phyloP scores from a whole-genome alignment of 2,113 vertebrate genomes.

The Redunca redunca region DNA sequence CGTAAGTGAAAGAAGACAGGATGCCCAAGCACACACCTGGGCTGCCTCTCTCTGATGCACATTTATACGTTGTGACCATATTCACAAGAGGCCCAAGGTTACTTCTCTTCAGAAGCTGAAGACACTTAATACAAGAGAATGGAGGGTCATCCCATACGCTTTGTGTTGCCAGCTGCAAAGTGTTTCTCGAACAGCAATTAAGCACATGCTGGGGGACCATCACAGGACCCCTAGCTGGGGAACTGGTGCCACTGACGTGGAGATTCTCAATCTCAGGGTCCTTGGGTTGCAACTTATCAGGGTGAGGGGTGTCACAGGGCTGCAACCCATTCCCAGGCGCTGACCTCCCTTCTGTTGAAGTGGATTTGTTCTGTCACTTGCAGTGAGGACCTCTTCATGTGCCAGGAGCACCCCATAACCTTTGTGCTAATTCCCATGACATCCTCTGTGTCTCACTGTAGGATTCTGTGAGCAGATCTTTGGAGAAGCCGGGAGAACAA shows the following conservation, averaged over 20 bases:
- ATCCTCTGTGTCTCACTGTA: slow-evolving; percentile 68
- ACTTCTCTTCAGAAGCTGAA: background rate
- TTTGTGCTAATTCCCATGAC: slow-evolving; percentile 75
- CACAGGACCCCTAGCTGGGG: background rate
- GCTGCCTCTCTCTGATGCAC: background rate
- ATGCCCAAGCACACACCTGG: background rate
- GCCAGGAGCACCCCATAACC: slow-evolving; percentile 66
- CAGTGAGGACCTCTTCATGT: slow-evolving; percentile 47
- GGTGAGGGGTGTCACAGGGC: background rate
- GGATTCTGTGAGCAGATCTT: slow-evolving; percentile 66
- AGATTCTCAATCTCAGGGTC: slow-evolving; percentile 28
- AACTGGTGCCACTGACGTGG: background rate
- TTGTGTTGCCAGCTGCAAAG: slow-evolving; percentile 23
- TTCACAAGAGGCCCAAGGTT: background rate
- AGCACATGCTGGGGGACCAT: slow-evolving; percentile 33
- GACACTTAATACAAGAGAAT: background rate
- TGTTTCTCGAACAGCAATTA: slow-evolving; percentile 49
- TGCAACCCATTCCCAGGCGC: slow-evolving; percentile 54
- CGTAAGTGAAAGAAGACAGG: background rate
- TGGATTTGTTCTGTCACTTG: slow-evolving; percentile 70
- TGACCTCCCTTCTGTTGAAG: slow-evolving; percentile 63
- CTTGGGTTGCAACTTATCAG: background rate
- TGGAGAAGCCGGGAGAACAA: slow-evolving; percentile 61
- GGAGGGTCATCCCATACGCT: background rate
- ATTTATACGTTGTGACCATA: background rate